Evolutionary conservation across 2,888 invertebrate species (phyloP).

Genomic region (Agrotis puta): DNA sequence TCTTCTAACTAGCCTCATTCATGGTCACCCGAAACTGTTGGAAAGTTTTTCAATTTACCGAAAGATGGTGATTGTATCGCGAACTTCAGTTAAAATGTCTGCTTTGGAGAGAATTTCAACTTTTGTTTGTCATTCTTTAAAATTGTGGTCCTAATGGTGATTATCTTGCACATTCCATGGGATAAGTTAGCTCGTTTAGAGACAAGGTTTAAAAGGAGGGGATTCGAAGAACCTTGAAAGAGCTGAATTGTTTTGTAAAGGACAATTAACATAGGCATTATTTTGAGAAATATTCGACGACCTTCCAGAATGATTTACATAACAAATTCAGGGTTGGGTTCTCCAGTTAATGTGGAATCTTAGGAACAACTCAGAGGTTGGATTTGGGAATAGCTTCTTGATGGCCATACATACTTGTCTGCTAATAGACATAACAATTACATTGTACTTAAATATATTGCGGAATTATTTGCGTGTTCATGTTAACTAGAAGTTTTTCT

Average conservation of each 20-base stretch:
- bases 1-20: constrained; percentile 24
- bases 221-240: background rate
- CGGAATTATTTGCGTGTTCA: too few species aligned
- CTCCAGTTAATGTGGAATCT: background rate
- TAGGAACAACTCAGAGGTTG: too few species aligned
- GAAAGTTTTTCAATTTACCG: constrained; percentile 73
- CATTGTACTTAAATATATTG: too few species aligned
- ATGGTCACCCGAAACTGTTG: constrained; percentile 54
- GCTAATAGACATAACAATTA: too few species aligned
- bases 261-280: background rate
- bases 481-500: too few species aligned
- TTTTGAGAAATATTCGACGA: background rate
- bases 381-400: too few species aligned
- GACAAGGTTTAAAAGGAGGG: constrained; percentile 1
- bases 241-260: constrained; percentile 1
- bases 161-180: constrained; percentile 38
- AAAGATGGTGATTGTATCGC: constrained; percentile 66
- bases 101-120: constrained; percentile 21
- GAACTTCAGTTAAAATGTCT: constrained; percentile 32
- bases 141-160: constrained; percentile 6
- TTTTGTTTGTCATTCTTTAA: constrained; percentile 32
- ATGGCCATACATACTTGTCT: too few species aligned
- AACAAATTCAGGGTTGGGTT: background rate
- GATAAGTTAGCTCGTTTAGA: constrained; percentile 38
- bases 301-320: background rate